Conservation (phyloP, 1,140 invertebrate species). For the Pectinophora gossypiella region DNA sequence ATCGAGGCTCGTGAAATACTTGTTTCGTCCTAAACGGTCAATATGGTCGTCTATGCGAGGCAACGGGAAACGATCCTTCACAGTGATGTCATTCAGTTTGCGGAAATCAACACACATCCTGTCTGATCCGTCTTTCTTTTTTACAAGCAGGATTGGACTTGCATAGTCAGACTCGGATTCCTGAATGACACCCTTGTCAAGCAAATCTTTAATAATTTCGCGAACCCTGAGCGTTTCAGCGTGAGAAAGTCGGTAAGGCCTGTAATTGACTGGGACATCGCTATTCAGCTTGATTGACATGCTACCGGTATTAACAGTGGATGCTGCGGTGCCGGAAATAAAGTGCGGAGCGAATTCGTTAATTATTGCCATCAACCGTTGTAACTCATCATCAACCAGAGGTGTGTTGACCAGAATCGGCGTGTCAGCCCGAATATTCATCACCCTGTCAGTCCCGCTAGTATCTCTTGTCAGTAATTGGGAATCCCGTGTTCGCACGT, state of each 20-base stretch:
- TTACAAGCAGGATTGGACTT: conserved; percentile 10
- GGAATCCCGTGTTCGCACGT: background rate
- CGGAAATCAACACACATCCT: too few relatives aligned
- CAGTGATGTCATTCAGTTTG: background rate
- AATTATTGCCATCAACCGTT: background rate
- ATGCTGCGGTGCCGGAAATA: background rate
- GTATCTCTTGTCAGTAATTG: background rate
- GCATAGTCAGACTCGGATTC: conserved; percentile 3
- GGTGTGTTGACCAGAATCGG: background rate
- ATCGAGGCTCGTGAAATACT: conserved; percentile 10
- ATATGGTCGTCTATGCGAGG: background rate
- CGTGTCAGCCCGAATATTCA: background rate
- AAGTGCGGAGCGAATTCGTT: background rate
- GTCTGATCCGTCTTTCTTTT: too few relatives aligned
- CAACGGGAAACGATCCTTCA: background rate
- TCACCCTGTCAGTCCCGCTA: background rate
- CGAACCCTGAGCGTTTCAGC: conserved; percentile 18
- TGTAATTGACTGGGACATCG: background rate
- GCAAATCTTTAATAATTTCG: conserved; percentile 1
- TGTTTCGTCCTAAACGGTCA: conserved; percentile 6
- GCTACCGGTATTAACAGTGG: background rate
- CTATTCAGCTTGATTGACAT: background rate
- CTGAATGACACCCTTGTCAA: background rate
- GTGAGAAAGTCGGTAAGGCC: too few relatives aligned
- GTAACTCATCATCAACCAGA: background rate